A percentile compares a stretch with the other conserved stretches of the same genome.
These are phyloP conservation scores for Loris lydekkerianus DNA, from an alignment of 2,797 vertebrate species.

Conservation along the genomic window DNA sequence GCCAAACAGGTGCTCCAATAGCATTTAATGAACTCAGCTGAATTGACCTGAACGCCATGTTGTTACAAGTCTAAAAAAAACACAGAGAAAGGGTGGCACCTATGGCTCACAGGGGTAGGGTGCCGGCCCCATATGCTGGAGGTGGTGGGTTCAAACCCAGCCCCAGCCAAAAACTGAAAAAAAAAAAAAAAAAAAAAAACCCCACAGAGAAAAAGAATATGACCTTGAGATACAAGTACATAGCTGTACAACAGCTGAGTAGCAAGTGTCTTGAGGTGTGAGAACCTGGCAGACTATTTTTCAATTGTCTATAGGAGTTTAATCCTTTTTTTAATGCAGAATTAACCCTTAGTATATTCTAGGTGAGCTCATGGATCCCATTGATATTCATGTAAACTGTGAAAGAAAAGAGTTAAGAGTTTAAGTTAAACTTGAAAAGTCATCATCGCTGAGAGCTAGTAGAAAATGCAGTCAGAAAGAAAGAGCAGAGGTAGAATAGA, in stretches of 20 bases:
- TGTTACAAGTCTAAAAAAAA: neutral
- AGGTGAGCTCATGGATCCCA: neutral
- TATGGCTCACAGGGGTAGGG: no score
- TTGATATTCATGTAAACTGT: neutral
- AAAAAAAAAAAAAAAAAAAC: no score
- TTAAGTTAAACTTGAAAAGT: neutral
- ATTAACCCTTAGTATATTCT: neutral
- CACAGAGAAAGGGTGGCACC: no score
- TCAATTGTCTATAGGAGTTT: neutral
- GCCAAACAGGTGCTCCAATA: neutral
- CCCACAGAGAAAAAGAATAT: neutral
- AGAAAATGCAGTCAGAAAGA: constrained; percentile 23
- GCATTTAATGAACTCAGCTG: neutral
- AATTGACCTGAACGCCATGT: neutral
- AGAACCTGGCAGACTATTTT: neutral
- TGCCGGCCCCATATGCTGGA: no score
- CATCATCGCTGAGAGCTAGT: neutral
- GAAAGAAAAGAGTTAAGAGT: constrained; percentile 14
- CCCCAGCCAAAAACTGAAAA: no score
- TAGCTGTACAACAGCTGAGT: neutral
- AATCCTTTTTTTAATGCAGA: neutral
- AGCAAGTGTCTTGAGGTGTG: neutral
- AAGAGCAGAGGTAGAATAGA: neutral
- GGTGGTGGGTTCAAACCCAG: no score
- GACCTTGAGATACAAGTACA: neutral